Evolutionary conservation across 2,888 invertebrate species (phyloP).

Genomic region (Bimastos eiseni): DNA sequence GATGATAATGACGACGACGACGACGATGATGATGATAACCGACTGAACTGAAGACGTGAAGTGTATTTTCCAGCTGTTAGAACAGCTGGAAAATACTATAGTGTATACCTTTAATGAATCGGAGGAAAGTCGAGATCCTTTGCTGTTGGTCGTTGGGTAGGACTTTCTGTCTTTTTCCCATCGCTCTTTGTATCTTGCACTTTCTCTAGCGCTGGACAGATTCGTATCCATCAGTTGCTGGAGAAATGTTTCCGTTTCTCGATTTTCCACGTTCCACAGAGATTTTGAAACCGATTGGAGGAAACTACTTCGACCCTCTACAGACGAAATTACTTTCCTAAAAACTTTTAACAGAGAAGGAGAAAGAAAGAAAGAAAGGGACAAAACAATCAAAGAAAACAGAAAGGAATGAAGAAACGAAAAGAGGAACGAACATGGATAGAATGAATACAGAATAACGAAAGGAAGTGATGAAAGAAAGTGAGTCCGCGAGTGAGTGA

Average conservation of each 20-base stretch:
- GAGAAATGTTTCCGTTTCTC: constrained; percentile 21
- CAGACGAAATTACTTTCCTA: neutral
- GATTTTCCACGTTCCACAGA: neutral
- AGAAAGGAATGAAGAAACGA: neutral
- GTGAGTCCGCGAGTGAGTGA: neutral
- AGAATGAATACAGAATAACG: neutral
- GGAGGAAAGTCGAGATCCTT: neutral
- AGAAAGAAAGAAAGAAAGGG: neutral
- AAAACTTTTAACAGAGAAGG: neutral
- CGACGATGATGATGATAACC: neutral
- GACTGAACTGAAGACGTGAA: neutral
- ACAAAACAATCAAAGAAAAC: neutral
- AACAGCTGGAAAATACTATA: too few relatives aligned
- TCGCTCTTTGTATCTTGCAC: constrained; percentile 8
- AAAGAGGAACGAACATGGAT: neutral
- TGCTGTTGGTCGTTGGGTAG: neutral
- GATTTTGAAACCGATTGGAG: neutral
- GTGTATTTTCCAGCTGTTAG: neutral
- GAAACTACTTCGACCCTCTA: neutral
- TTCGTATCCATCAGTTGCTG: constrained; percentile 20
- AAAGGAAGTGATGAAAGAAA: neutral
- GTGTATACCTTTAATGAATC: neutral
- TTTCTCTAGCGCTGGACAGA: neutral
- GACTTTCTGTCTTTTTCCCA: neutral
- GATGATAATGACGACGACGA: neutral